Evolutionary conservation across 2,888 invertebrate species (phyloP), one percentile per base, ranked within the genome.

Genomic region (Drosophila rubida): DNA sequence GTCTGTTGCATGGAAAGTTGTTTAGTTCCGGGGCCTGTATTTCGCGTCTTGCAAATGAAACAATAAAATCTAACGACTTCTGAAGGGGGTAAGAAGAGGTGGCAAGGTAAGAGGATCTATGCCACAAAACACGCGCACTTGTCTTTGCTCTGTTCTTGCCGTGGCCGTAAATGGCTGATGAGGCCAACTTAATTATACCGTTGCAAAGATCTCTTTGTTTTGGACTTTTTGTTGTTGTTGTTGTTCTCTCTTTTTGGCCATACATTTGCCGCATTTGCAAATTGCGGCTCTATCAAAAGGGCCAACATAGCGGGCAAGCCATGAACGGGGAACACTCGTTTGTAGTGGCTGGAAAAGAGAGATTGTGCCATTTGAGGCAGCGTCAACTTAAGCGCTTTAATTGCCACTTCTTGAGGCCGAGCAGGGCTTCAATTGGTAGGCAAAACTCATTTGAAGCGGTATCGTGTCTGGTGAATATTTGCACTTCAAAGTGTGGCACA

Each of bases 111-210:
- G 62, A 58, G 65, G 59, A 79, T 71, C 66, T 75, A 60, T 75
- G 78, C 78, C 60, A 55, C 72, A 76, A 67, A 69, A 70, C 71
- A 79, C 74, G 83, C 69, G 73, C 80, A 76, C 65, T 74, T 65
- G 60, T 42, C 23, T 55, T 44, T 61, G 46, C 32, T 50, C 39
- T 41, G 45, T 32, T 48, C 35, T 51, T 46, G 32, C 13, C 41
- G 22, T 60, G 50, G 62, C 82, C 78, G 69, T 87, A 85, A 82
- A 87, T 79, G 79, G 82, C 77, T 85, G 82, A 82, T 85, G 86
- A 71, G 75, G 82, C 83, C 77, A 87, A 72, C 68, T 87, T 83
- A 83, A 83, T 83, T 83, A 83, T 85, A 72, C 86, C 83, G 87
- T 87, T 81, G 76, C 79, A 64, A 44, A 65, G 59, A 68, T 61